Conservation (phyloP, 2,797 vertebrate species). For the Heteromormyrus szaboi region DNA sequence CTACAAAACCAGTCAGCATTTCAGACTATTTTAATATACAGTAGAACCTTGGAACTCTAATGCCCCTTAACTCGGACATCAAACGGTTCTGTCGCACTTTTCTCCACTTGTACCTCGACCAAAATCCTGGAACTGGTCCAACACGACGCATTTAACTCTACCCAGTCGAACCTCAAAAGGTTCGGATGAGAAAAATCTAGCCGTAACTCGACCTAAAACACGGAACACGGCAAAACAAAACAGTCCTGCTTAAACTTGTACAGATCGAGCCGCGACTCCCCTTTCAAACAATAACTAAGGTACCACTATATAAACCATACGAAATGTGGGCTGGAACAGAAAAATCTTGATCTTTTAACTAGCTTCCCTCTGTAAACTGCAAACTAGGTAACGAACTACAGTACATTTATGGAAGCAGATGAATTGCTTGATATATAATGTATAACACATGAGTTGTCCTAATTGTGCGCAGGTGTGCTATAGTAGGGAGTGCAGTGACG, state of each 20-base stretch:
- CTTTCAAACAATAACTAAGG: not conserved
- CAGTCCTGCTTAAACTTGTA: not conserved
- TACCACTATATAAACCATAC: not conserved
- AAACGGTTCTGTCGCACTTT: not conserved
- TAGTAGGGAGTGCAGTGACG: not conserved
- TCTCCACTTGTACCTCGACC: not conserved
- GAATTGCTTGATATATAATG: constrained; percentile 8
- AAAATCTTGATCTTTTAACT: constrained; percentile 3
- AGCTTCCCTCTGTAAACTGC: not conserved
- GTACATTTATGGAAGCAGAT: constrained; percentile 1
- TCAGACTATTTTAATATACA: not conserved
- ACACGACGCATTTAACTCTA: not conserved
- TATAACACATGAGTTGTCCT: constrained; percentile 9
- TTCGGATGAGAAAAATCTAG: not conserved
- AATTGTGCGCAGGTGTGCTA: constrained; percentile 20
- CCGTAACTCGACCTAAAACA: not conserved
- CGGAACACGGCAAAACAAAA: not conserved
- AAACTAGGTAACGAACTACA: not conserved
- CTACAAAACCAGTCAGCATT: not conserved
- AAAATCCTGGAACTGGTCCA: not conserved
- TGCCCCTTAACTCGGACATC: not conserved
- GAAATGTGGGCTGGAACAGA: not conserved
- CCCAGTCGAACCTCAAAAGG: not conserved
- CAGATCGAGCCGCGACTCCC: not conserved
- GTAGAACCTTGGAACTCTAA: not conserved